These are phyloP conservation scores for Esox masquinongy DNA, from an alignment of 2,797 vertebrate genomes.

Conservation along the genomic window DNA sequence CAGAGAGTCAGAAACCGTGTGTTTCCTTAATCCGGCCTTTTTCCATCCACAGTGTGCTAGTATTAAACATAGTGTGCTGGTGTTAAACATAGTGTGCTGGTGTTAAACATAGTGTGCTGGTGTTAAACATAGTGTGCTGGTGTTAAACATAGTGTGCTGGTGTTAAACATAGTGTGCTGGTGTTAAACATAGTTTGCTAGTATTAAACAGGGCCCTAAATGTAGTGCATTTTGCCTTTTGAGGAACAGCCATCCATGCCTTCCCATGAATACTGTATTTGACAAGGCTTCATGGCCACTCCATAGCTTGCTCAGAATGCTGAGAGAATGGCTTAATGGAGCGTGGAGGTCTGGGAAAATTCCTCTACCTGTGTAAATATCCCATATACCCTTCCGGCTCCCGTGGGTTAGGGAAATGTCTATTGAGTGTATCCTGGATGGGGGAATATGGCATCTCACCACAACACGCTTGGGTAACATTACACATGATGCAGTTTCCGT, in stretches of 20 bases:
- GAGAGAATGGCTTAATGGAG: constrained; percentile 58
- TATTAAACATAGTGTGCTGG: constrained; percentile 13
- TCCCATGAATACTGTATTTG: constrained; percentile 58
- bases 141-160: too few relatives aligned
- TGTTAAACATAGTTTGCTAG: too few relatives aligned
- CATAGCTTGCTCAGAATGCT: constrained; percentile 54
- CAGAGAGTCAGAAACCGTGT: constrained; percentile 22
- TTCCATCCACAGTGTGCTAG: too few relatives aligned
- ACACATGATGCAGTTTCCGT: not conserved
- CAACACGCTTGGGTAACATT: not conserved
- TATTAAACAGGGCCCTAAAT: too few relatives aligned
- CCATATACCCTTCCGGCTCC: not conserved
- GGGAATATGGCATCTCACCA: not conserved
- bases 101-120: too few relatives aligned
- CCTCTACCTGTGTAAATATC: constrained; percentile 12
- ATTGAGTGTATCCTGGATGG: not conserved
- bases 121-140: too few relatives aligned
- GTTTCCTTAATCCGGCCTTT: constrained; percentile 11
- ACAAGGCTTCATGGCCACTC: constrained; percentile 39
- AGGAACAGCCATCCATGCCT: not conserved
- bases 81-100: not conserved
- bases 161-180: too few relatives aligned
- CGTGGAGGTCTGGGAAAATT: constrained; percentile 47
- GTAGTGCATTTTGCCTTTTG: not conserved
- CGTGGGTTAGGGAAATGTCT: not conserved